Base-by-base conservation (phyloP, 2,113 vertebrate species). In the Toxostoma redivivum region DNA sequence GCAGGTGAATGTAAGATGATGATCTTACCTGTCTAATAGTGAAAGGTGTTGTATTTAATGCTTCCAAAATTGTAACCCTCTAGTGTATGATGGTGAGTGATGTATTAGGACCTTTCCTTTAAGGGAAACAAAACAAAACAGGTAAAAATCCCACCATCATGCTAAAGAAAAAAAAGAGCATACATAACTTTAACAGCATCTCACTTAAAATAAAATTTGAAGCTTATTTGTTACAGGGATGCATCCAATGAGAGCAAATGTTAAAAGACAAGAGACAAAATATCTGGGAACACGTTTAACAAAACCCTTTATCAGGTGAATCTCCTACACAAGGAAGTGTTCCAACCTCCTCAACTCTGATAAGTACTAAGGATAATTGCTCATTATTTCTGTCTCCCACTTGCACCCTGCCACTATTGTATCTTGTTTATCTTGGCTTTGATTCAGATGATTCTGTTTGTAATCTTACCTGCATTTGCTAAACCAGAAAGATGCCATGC, bases 81-180 rank as follows among this genome's bases (percentile, higher is more conserved):
- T 79, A 64, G n/a, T 40, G 31, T 60, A n/a, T 40, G 48, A 54
- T 58, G n/a, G 38, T 5, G 8, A 54, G 5, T 60, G 40, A 74
- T 31, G 4, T 70, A 42, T 74, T 70, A 42, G 27, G 9, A 65
- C 15, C 7, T 76, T 80, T 71, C 42, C 31, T 53, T 80, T 67
- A 47, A 76, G 42, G 24, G n/a, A 82, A 82, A 44, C 20, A 48
- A 82, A 82, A 44, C 20, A 48, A 58, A 89, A 38, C 12, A 65
- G 30, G 16, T 24, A 28, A 64, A 48, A 7, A 0, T 0, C 0
- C 4, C 22, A 60, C n/a, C 17, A 51, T 10, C 47, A 33, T 6
- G 15, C n/a, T 47, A 44, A 38, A 54, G 25, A 1, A 69, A 42
- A n/a, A 56, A 45, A 45, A n/a, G 47, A 76, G 61, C 9, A 33